Evolutionary conservation across 2,888 invertebrate genomes (phyloP), one percentile per base, ranked within the genome.

Genomic region (Leucoptera coffeella): DNA sequence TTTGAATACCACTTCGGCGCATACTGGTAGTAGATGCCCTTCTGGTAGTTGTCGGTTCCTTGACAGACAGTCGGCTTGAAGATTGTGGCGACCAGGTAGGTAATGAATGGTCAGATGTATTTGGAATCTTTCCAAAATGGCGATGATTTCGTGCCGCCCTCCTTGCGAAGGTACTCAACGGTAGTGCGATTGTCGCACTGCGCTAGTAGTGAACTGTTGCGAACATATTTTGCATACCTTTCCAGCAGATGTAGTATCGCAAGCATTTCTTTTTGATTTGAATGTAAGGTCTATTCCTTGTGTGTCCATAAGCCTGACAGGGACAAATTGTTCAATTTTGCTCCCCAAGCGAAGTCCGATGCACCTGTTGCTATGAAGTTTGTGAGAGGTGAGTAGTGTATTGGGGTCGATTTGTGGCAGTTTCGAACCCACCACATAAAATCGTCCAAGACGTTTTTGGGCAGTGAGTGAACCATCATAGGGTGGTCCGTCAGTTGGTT

Each of bases 1-100:
- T 9, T 9, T 14, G 19, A 32, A 32, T 2, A 39, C 35, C 15
- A 15, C n/a, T 3, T 29, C 15, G 12, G 29, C 31, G 4, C 31
- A 35, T 10, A 15, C 9, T 7, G 28, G 27, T 19, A 2, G 19
- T 4, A 32, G 15, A 13, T 30, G 28, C 32, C 32, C 29, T 12
- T 32, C 32, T 13, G 32, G 15, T 25, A 20, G 26, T 3, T 9
- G 4, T 9, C 11, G 13, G 12, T 15, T 12, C 11, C 32, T 14
- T 2, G 42, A 41, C 5, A 39, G 29, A 4, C 31, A 26, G 15
- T 39, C 40, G 6, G 38, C 38, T 5, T 35, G 34, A 1, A 34
- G 34, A 30, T 41, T 40, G 37, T 36, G 38, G 14, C 31, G 30
- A 3, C 38, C 39, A 9, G 41, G 38, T 15, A 40, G 29, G 25